Evolutionary conservation across 2,113 vertebrate species (phyloP), one percentile per base, ranked within the genome.

Genomic region (Tylochromis polylepis): DNA sequence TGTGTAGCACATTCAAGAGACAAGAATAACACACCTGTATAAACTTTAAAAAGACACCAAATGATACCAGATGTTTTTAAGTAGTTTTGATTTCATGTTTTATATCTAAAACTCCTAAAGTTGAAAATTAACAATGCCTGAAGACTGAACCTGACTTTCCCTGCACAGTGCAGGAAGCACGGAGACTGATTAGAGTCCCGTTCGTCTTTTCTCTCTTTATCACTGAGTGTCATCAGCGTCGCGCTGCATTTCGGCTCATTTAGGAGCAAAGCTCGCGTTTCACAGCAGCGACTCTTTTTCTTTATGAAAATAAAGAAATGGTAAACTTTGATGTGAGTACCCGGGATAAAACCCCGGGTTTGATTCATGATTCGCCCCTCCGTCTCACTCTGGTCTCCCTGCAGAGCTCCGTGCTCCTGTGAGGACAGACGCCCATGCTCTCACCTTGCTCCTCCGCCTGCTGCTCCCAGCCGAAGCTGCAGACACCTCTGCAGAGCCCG

Each of bases 371-470:
- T 20, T 29, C 24, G 6, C 18, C 27, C 16, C 46, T 31, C 27
- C 46, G 46, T 77, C 46, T 77, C 72, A 31, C 72, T 53, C 46
- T 53, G 46, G 18, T 51, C 27, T 51, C 72, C 72, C 72, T 11
- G 72, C 27, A 77, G 72, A 77, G 72, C 72, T 34, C 43, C 72
- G 72, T 51, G 72, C 72, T 77, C 46, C 46, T n/a, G 27, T 53
- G 27, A 77, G 46, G 18, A 53, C 72, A 77, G 72, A 77, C 72
- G 72, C 75, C 86, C 82, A 57, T 77, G 59, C 53, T 53, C 88
- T 90, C 91, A 90, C 91, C 91, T 83, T 62, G 85, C 22, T 79
- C 36, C 70, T 79, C 79, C 65, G 58, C 38, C 46, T 51, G 72
- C 80, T 20, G 70, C 75, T 51, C 77, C 53, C 77, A 31, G 62